Evolutionary conservation across 2,888 invertebrate species (phyloP).

Genomic region (Ophion costatus): DNA sequence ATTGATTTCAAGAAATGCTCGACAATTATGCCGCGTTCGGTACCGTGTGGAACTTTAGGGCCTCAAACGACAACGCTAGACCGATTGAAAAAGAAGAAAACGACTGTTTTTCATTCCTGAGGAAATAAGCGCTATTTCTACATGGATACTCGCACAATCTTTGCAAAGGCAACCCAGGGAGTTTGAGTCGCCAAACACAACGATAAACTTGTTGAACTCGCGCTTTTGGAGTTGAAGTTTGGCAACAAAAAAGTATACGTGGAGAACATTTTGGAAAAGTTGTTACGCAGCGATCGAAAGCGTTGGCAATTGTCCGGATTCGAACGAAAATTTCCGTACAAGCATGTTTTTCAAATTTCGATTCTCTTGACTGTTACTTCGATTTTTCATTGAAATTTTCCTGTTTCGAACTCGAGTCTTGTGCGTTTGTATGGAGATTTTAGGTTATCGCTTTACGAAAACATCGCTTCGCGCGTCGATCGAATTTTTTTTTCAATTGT

Average conservation of each 20-base stretch:
- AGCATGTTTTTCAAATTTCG: neutral
- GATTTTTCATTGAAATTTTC: neutral
- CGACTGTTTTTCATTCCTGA: neutral
- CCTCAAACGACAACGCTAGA: neutral
- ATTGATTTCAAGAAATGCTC: neutral
- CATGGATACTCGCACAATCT: neutral
- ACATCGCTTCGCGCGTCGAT: neutral
- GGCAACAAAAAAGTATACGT: too few relatives aligned
- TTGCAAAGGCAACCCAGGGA: neutral
- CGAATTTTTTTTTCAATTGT: neutral
- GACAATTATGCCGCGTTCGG: neutral
- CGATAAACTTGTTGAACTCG: neutral
- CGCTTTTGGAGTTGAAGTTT: too few relatives aligned
- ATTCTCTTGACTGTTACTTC: neutral
- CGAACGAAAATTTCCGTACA: neutral
- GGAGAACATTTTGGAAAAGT: too few relatives aligned
- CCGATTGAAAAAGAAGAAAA: neutral
- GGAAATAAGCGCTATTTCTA: neutral
- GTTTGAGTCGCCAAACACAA: too few relatives aligned
- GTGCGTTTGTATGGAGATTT: neutral
- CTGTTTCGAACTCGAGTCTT: neutral
- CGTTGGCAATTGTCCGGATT: neutral
- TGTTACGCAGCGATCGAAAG: too few relatives aligned
- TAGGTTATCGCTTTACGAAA: slow-evolving; percentile 30
- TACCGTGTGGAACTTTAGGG: neutral